Evolutionary conservation across 1,140 invertebrate species (phyloP).

Genomic region (Melipona quadrifasciata): DNA sequence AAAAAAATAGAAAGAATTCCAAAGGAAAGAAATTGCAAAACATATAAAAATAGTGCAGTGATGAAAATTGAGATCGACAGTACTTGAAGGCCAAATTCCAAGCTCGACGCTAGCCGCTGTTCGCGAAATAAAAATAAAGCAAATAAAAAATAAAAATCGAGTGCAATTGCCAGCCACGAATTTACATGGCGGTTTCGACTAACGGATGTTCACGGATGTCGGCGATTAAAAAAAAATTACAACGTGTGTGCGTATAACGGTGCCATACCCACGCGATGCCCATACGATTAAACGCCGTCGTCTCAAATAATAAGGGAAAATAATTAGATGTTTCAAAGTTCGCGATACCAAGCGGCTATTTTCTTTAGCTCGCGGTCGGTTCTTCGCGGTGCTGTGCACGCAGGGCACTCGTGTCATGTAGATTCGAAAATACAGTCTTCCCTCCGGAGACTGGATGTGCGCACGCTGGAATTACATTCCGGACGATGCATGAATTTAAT

Average conservation of each 20-base stretch:
- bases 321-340: not conserved
- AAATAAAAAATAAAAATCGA: not conserved
- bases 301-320: not conserved
- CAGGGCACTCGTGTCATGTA: too few relatives aligned
- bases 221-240: not conserved
- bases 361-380: not conserved
- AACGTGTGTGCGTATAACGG: not conserved
- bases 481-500: conserved; percentile 26
- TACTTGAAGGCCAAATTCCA: too few relatives aligned
- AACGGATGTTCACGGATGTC: not conserved
- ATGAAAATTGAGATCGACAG: too few relatives aligned
- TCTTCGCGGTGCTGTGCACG: not conserved
- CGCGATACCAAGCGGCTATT: not conserved
- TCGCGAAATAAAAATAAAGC: not conserved
- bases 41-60: too few relatives aligned
- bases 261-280: too few relatives aligned
- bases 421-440: not conserved
- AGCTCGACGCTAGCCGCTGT: too few relatives aligned
- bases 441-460: not conserved
- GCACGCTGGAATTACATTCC: conserved; percentile 10
- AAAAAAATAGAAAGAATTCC: too few relatives aligned
- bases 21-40: too few relatives aligned
- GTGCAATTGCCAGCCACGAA: too few relatives aligned
- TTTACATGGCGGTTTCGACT: not conserved
- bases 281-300: not conserved